Conservation (phyloP, 2,797 vertebrate genomes). For the Poeciliopsis turneri region DNA sequence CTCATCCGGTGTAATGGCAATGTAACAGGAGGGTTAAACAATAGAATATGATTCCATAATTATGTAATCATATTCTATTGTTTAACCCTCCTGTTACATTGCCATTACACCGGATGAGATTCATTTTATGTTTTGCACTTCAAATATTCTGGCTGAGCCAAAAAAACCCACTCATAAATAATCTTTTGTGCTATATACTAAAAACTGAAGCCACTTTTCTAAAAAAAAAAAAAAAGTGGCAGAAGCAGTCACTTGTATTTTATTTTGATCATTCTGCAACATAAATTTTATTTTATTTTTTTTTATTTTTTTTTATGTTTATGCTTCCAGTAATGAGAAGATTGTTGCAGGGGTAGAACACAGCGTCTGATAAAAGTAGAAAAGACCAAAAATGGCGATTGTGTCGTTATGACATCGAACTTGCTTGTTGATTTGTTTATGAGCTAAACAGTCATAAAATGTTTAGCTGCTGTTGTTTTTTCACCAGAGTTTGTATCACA, state of each 20-base stretch:
- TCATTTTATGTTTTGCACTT: not conserved
- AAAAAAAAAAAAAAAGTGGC: not conserved
- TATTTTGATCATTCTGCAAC: not conserved
- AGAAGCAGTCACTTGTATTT: not conserved
- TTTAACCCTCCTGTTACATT: not conserved
- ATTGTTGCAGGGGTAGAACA: not conserved
- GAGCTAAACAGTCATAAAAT: not conserved
- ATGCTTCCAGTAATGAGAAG: not conserved
- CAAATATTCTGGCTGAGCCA: not conserved
- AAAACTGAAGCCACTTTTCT: not conserved
- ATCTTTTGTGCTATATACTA: not conserved
- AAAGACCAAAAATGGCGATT: not conserved
- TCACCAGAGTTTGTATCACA: not conserved
- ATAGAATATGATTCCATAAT: too few species aligned
- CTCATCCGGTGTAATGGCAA: too few species aligned
- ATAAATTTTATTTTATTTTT: too few species aligned
- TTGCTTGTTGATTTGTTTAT: not conserved
- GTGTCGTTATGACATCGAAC: not conserved
- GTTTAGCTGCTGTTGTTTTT: not conserved
- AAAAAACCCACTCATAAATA: not conserved
- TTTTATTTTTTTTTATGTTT: not conserved
- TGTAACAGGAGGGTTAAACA: too few species aligned
- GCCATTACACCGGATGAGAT: not conserved
- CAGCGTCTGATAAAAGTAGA: not conserved
- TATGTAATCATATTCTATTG: not conserved